These are phyloP conservation scores for Hydrozoanthus tunicans DNA, from an alignment of 64 coral and sea anemone genomes.

Conservation along the genomic window DNA sequence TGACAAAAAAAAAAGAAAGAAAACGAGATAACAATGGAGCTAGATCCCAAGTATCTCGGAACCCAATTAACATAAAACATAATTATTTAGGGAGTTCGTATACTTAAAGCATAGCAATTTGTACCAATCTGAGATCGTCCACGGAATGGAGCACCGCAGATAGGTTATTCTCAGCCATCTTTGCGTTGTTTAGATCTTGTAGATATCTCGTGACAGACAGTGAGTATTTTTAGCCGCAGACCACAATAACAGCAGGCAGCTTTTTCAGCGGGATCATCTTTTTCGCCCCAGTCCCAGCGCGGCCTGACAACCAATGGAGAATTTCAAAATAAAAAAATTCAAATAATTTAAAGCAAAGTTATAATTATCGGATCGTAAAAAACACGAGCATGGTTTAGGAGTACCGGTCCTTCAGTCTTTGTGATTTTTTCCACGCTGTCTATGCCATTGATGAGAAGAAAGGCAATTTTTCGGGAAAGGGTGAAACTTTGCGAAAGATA, in stretches of 20 bases:
- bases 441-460: too few species aligned
- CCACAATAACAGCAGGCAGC: neutral
- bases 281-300: neutral
- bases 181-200: neutral
- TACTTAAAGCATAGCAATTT: neutral
- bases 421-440: too few species aligned
- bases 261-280: too few species aligned
- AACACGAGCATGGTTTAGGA: too few species aligned
- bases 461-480: too few species aligned
- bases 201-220: neutral
- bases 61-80: neutral
- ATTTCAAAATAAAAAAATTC: neutral
- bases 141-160: constrained; percentile 75
- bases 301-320: neutral
- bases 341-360: too few species aligned
- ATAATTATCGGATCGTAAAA: too few species aligned
- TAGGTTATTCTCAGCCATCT: constrained; percentile 72
- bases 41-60: neutral
- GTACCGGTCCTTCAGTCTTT: too few species aligned
- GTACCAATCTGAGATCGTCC: constrained; percentile 76
- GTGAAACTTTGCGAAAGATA: too few species aligned
- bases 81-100: neutral
- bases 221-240: neutral
- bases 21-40: neutral
- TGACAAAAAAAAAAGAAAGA: constrained; percentile 17